phyloP scores from a whole-genome alignment of 2,888 invertebrate genomes.

The Adelphocoris suturalis region DNA sequence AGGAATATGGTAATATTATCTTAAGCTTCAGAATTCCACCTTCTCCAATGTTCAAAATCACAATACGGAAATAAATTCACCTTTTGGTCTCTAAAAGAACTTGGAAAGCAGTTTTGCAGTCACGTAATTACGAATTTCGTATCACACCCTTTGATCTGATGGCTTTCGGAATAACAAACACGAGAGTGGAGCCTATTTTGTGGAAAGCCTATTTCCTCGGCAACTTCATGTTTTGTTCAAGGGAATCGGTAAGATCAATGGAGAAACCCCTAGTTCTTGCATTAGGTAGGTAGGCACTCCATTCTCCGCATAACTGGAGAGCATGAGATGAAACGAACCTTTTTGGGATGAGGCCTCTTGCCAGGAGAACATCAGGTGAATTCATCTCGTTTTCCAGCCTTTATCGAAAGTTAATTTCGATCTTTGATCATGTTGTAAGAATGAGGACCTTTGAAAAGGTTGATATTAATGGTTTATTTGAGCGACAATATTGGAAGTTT shows the following conservation, averaged over 20 bases:
- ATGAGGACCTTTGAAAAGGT: not conserved
- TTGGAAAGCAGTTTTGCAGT: not conserved
- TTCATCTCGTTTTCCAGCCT: not conserved
- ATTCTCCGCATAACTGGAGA: constrained; percentile 22
- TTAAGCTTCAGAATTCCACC: too few relatives aligned
- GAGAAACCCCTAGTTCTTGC: not conserved
- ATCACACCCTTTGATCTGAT: not conserved
- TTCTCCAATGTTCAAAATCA: too few relatives aligned
- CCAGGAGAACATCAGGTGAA: not conserved
- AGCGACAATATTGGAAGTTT: too few relatives aligned
- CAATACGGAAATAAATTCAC: too few relatives aligned
- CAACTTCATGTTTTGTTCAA: constrained; percentile 32
- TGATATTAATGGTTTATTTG: not conserved
- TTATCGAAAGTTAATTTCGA: not conserved
- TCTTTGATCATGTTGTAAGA: not conserved
- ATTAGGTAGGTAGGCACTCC: not conserved
- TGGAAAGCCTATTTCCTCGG: not conserved
- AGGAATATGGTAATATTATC: too few relatives aligned
- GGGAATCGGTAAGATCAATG: constrained; percentile 1
- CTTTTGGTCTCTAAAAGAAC: not conserved
- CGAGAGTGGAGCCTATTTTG: not conserved
- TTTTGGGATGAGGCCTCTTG: not conserved
- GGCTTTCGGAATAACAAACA: not conserved
- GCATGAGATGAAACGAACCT: not conserved
- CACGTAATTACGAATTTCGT: not conserved